Evolutionary conservation across 1,140 invertebrate species (phyloP), one percentile per base, ranked within the genome.

Genomic region (Drosophila albomicans): DNA sequence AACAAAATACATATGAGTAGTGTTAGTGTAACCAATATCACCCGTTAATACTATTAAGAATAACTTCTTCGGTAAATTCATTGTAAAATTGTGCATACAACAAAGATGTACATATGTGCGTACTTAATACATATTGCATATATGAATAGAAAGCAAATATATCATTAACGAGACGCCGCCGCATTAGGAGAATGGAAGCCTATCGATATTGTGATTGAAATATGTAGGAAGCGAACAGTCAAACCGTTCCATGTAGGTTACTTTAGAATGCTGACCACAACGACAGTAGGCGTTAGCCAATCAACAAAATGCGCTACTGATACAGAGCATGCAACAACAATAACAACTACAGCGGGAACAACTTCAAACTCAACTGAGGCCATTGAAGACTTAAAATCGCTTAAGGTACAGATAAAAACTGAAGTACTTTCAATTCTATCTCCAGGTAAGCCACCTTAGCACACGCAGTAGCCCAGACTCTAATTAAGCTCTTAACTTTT

Each of bases 181-280:
- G 41, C 41, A 13, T 13, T 13, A n/a, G 3, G n/a, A 48, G 13
- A 10, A 63, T 63, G 43, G 46, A 63, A 16, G 13, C 6, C 46
- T 10, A 2, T 11, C 6, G 13, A 15, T 3, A 49, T 32, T 46
- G 20, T 46, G 41, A 46, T 46, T 16, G 10, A 28, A 20, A 49
- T 28, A 5, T 3, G n/a, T 43, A 43, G 1, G 13, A 56, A 25
- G 25, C 15, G 6, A 6, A 5, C 16, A 51, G 35, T 54, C 30
- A 57, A 16, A 56, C 30, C 16, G 64, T 56, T 69, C 64, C 57
- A 78, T 80, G 65, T 56, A 65, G 65, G 38, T 48, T 25, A 16
- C 8, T 35, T 25, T 45, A 82, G 64, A 82, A 82, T 82, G 79
- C 72, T 86, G 59, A 75, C 81, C 48, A 75, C 81, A 69, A 77